These are phyloP conservation scores for Clivina fossor DNA, from an alignment of 2,888 invertebrate genomes.

Conservation along the genomic window DNA sequence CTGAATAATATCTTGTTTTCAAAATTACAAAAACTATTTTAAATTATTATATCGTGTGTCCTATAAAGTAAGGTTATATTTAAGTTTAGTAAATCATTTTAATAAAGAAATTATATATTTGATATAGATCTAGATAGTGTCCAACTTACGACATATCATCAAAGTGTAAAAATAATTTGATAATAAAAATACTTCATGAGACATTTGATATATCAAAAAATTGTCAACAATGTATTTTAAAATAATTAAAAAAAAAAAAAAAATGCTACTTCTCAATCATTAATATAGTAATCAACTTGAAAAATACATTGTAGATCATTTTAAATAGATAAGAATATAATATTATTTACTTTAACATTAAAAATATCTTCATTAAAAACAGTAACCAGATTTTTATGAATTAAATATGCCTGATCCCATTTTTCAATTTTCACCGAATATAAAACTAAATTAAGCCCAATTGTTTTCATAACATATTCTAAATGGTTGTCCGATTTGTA, in stretches of 20 bases:
- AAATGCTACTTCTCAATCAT: too few species aligned
- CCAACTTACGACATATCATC: too few species aligned
- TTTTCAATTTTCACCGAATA: background rate
- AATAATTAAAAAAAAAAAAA: too few species aligned
- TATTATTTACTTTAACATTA: slow-evolving; percentile 16
- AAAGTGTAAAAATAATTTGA: too few species aligned
- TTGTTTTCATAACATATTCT: slow-evolving; percentile 18
- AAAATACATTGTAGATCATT: background rate
- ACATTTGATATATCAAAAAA: background rate
- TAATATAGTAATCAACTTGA: slow-evolving; percentile 8
- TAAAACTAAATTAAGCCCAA: slow-evolving; percentile 26
- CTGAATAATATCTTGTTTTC: too few species aligned
- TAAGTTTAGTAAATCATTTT: too few species aligned
- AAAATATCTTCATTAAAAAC: slow-evolving; percentile 16
- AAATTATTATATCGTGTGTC: too few species aligned
- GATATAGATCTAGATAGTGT: too few species aligned
- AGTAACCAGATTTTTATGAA: slow-evolving; percentile 4
- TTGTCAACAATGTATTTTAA: background rate
- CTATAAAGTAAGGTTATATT: too few species aligned
- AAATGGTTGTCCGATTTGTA: too few species aligned
- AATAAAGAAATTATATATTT: too few species aligned
- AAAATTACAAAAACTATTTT: too few species aligned
- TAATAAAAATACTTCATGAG: background rate
- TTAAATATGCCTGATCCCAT: slow-evolving; percentile 13
- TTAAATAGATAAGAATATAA: background rate